Evolutionary conservation across 2,113 vertebrate species (phyloP).

Genomic region (Grallaria varia): DNA sequence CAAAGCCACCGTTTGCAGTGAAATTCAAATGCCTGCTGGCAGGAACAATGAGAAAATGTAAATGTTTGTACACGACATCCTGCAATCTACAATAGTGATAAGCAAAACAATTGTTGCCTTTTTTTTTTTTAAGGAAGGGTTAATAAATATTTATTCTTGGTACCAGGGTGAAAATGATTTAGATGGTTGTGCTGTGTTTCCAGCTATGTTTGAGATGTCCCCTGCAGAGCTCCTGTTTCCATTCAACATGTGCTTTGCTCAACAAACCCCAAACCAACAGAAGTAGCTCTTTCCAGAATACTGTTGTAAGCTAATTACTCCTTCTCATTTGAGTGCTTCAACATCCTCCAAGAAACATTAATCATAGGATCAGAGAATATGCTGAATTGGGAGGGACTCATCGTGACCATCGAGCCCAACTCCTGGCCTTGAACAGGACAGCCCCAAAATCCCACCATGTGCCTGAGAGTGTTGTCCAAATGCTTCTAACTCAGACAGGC

Average conservation of each 20-base stretch:
- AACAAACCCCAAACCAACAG: neutral
- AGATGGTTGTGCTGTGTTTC: neutral
- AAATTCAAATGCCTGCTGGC: neutral
- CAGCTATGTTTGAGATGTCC: neutral
- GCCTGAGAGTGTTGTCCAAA: neutral
- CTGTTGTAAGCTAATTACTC: neutral
- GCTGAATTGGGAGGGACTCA: neutral
- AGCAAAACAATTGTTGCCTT: neutral
- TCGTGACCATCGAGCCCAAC: neutral
- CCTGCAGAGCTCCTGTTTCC: neutral
- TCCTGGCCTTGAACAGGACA: neutral
- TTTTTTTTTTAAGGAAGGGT: neutral
- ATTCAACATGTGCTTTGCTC: neutral
- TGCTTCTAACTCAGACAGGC: too few relatives aligned
- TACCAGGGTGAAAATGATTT: neutral
- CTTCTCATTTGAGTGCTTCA: neutral
- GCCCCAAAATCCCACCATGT: neutral
- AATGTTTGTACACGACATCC: neutral
- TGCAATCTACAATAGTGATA: neutral
- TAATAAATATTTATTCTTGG: constrained; percentile 25
- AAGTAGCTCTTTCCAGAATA: neutral
- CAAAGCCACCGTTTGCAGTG: neutral
- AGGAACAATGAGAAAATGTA: constrained; percentile 14
- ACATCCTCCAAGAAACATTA: neutral
- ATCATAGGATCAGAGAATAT: neutral